Evolutionary conservation across 2,888 invertebrate genomes (phyloP).

Genomic region (Agriopis leucophaearia): DNA sequence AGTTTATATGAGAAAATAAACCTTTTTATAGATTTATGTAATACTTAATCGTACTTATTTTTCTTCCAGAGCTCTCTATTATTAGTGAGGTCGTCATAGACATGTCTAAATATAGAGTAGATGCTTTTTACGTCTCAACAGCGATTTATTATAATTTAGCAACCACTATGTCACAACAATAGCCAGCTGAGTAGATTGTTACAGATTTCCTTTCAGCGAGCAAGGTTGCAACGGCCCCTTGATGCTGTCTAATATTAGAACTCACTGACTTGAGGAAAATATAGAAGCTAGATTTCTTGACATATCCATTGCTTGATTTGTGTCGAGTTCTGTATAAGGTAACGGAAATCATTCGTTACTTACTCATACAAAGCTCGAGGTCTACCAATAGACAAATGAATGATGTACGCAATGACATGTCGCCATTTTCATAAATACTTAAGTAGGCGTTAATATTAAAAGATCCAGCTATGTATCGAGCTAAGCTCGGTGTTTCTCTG

Average conservation of each 20-base stretch:
- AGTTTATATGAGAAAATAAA: too few relatives aligned
- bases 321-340: slow-evolving; percentile 1
- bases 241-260: slow-evolving; percentile 44
- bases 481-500: too few relatives aligned
- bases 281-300: slow-evolving; percentile 11
- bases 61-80: not conserved
- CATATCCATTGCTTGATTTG: slow-evolving; percentile 8
- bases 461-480: too few relatives aligned
- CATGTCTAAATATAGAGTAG: not conserved
- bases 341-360: not conserved
- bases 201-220: slow-evolving; percentile 70
- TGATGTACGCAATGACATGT: not conserved
- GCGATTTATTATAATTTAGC: slow-evolving; percentile 55
- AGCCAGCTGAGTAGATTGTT: slow-evolving; percentile 56
- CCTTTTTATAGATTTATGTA: too few relatives aligned
- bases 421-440: not conserved
- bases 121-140: slow-evolving; percentile 13
- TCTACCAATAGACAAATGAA: not conserved
- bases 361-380: slow-evolving; percentile 2
- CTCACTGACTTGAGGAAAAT: slow-evolving; percentile 45
- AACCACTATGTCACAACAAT: slow-evolving; percentile 65
- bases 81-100: not conserved
- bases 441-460: not conserved
- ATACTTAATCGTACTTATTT: too few relatives aligned
- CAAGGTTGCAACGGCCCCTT: slow-evolving; percentile 64